Conservation (phyloP, 2,888 invertebrate species). For the Lapara coniferarum region DNA sequence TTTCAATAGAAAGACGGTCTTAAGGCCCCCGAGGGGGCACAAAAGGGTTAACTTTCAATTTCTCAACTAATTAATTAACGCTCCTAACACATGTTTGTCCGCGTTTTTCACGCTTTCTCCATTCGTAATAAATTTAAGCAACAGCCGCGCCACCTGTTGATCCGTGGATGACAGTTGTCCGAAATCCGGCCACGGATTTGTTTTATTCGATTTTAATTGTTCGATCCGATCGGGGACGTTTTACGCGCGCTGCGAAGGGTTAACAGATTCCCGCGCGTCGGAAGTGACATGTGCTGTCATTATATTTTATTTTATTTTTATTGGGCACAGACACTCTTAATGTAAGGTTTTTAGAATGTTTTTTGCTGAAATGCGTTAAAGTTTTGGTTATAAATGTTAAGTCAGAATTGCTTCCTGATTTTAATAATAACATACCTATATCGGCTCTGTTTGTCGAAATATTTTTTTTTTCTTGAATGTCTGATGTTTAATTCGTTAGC, state of each 20-base stretch:
- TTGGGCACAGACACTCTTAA: slow-evolving; percentile 1
- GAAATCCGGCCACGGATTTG: slow-evolving; percentile 77
- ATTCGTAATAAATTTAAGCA: slow-evolving; percentile 42
- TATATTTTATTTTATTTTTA: slow-evolving; percentile 72
- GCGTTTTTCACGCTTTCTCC: slow-evolving; percentile 81
- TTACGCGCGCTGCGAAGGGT: slow-evolving; percentile 56
- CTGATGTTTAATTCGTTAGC: too few species aligned
- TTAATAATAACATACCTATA: neutral
- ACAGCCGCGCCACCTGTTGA: slow-evolving; percentile 65
- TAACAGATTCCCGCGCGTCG: slow-evolving; percentile 76
- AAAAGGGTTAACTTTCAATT: slow-evolving; percentile 78
- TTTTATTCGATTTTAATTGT: slow-evolving; percentile 84
- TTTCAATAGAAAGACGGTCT: slow-evolving; percentile 45
- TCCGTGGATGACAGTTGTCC: slow-evolving; percentile 73
- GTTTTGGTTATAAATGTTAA: neutral
- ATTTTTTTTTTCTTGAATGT: too few species aligned
- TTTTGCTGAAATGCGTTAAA: neutral
- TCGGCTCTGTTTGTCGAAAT: too few species aligned
- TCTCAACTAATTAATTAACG: slow-evolving; percentile 78
- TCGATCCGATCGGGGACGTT: slow-evolving; percentile 54
- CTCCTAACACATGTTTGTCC: slow-evolving; percentile 78
- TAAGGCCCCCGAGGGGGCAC: slow-evolving; percentile 33
- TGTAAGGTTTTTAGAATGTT: neutral
- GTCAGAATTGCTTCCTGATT: neutral
- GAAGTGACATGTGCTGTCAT: slow-evolving; percentile 82